Evolutionary conservation across 2,113 vertebrate species (phyloP), one percentile per base, ranked within the genome.

Genomic region (Budorcas taxicolor): DNA sequence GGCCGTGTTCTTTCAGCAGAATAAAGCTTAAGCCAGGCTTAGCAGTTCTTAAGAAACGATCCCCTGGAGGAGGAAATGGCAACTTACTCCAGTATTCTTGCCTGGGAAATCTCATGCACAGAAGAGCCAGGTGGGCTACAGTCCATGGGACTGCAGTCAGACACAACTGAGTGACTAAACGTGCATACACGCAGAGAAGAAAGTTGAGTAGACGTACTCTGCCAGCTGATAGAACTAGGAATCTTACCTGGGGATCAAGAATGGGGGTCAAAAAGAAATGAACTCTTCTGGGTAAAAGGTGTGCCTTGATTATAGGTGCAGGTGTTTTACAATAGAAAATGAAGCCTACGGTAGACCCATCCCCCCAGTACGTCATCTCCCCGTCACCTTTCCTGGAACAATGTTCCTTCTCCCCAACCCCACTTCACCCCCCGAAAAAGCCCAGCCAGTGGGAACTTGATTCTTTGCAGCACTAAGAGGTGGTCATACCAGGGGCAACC

Each of bases 291-390:
- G 11, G 43, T 16, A 60, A 50, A 53, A 50, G 5, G 31, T 21
- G 8, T n/a, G 40, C 36, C 91, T 87, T 29, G 52, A 45, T 6
- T 60, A 45, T 47, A 19, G 81, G 9, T 71, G 36, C 29, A 25
- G 81, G 16, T 82, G 25, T 82, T 87, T 81, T 25, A 43, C 60
- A 36, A 10, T 5, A 82, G 85, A 82, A 64, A 53, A 29, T 17
- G 36, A 10, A 62, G 23, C 27, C 67, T 55, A 19, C 3, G 17
- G 45, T 12, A 8, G n/a, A 19, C 4, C 0, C 29, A 10, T 2
- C 1, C 2, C 3, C 4, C n/a, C 12, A 3, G 0, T 3, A 19
- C 25, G 2, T 25, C 16, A 1, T 7, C 12, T 27, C 29, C 31
- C 40, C 8, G 14, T 55, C 23, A 31, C 36, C 11, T 50, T 29